Evolutionary conservation across 2,113 vertebrate genomes (phyloP), one percentile per base, ranked within the genome.

Genomic region (Apodemus sylvaticus): DNA sequence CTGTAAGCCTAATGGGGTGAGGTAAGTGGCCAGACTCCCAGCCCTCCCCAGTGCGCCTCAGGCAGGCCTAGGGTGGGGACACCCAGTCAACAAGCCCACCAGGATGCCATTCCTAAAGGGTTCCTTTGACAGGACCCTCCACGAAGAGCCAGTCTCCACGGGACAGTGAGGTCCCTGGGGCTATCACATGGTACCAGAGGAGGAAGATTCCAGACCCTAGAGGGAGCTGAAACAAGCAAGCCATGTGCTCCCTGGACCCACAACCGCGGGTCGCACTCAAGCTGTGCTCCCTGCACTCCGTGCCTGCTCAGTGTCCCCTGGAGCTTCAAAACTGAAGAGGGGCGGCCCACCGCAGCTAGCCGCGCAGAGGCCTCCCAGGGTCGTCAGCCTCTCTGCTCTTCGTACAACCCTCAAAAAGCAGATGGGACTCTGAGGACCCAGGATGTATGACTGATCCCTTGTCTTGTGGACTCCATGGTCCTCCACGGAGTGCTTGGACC

Each of bases 1-100:
- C 97, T 90, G 48, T 97, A 94, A 98, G 98, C 98, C 98, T 99
- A 99, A 99, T 99, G 98, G 99, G 87, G 96, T 97, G 96, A 96
- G 97, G 97, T 98, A 97, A 62, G 96, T 89, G 97, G 98, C 96
- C 97, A 96, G 92, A n/a, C 89, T 89, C 70, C 90, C 53, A n/a
- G 89, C 92, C 91, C 90, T 97, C 96, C 97, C 53, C 96, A 98
- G 97, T 98, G 97, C 58, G 97, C 97, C 98, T 98, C 98, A 97
- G 98, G 98, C 98, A 71, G 96, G 96, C 96, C 98, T 98, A 96
- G 91, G 3, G 53, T 88, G 36, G 86, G 92, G 94, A 90, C 89
- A 36, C n/a, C 86, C 87, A 58, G 55, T 70, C 88, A 81, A 87
- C 86, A 98, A 98, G 97, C 98, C 98, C 91, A 98, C 98, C 98